Conservation (phyloP, 2,888 invertebrate species). For the Thera britannica region DNA sequence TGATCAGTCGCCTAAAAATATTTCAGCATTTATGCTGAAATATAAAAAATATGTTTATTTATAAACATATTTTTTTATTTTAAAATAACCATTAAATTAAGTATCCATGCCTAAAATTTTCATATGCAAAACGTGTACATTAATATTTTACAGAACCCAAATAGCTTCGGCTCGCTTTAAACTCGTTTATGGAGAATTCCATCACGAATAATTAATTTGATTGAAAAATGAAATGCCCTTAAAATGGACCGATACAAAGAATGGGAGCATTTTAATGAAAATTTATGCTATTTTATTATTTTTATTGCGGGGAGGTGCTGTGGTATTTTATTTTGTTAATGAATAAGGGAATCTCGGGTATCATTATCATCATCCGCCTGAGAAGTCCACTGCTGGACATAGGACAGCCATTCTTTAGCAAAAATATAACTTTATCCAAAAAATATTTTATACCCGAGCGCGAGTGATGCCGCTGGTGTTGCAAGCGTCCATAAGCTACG, state of each 20-base stretch:
- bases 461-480: too few species aligned
- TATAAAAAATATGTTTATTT: too few species aligned
- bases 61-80: too few species aligned
- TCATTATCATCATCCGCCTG: too few species aligned
- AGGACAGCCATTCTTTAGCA: too few species aligned
- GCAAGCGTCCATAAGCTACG: too few species aligned
- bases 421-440: too few species aligned
- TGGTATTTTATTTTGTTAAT: not conserved
- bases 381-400: too few species aligned
- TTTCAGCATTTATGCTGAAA: too few species aligned
- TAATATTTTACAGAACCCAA: not conserved
- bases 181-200: not conserved
- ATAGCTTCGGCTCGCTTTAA: not conserved
- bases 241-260: not conserved
- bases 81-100: not conserved
- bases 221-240: not conserved
- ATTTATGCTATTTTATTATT: not conserved
- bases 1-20: too few species aligned
- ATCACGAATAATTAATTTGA: constrained; percentile 7
- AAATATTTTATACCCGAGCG: too few species aligned
- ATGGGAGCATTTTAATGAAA: not conserved
- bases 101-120: not conserved
- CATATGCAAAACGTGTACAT: not conserved
- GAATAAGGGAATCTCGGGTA: not conserved
- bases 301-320: not conserved